A percentile compares a stretch with the other conserved stretches of the same genome.
phyloP scores from a whole-genome alignment of 2,113 vertebrate genomes.

The Hyperopisus bebe region DNA sequence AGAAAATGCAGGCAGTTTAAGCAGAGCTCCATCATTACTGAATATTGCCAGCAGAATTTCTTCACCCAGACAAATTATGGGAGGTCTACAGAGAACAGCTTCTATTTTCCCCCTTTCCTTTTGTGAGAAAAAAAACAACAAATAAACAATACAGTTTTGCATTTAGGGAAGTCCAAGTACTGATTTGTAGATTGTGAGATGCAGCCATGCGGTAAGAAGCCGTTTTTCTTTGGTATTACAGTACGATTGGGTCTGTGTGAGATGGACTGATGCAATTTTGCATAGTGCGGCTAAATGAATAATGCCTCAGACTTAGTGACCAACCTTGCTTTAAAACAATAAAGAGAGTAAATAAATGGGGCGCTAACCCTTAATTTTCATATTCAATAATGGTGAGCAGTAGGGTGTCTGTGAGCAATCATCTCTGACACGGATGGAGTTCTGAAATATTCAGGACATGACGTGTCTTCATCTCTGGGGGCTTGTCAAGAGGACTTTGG shows the following conservation, averaged over 20 bases:
- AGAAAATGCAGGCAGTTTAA: constrained; percentile 9
- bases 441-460: constrained; percentile 20
- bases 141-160: constrained; percentile 2
- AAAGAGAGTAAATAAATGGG: constrained; percentile 23
- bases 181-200: background rate
- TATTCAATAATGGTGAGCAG: constrained; percentile 19
- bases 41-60: constrained; percentile 16
- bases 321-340: constrained; percentile 21
- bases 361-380: constrained; percentile 15
- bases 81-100: constrained; percentile 1
- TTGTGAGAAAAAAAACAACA: background rate
- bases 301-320: background rate
- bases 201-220: background rate
- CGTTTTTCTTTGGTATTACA: background rate
- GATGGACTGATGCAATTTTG: background rate
- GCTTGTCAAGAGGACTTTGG: constrained; percentile 10
- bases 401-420: constrained; percentile 4
- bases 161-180: background rate
- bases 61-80: constrained; percentile 15
- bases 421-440: constrained; percentile 16
- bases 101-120: background rate
- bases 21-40: background rate
- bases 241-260: background rate
- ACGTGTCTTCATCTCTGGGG: constrained; percentile 4
- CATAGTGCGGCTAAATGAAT: constrained; percentile 3